Conservation (phyloP, 2,797 vertebrate genomes). For the Rallus crepitans region DNA sequence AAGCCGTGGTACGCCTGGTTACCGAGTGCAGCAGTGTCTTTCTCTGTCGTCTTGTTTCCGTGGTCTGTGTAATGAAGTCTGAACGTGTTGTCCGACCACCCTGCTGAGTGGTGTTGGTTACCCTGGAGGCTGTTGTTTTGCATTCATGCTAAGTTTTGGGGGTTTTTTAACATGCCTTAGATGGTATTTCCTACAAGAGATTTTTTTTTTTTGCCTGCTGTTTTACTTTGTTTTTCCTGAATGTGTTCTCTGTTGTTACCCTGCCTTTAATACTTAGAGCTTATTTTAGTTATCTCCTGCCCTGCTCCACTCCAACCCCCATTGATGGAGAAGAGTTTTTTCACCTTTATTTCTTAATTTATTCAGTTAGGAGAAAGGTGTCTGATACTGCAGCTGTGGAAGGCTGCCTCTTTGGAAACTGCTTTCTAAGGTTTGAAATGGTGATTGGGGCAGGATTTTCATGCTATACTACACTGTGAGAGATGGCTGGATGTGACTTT, state of each 20-base stretch:
- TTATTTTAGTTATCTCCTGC: not conserved
- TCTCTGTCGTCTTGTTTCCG: not conserved
- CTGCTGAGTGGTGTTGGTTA: not conserved
- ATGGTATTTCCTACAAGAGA: not conserved
- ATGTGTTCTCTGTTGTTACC: no score
- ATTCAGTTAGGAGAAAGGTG: not conserved
- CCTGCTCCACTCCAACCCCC: accelerated
- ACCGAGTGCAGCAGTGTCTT: not conserved
- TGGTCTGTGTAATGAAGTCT: not conserved
- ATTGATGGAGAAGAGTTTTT: not conserved
- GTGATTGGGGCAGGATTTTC: not conserved
- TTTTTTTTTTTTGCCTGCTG: not conserved
- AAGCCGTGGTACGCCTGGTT: not conserved
- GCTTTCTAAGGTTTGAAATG: not conserved
- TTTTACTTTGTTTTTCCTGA: not conserved
- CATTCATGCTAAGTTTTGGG: not conserved
- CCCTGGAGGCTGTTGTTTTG: not conserved
- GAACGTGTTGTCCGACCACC: not conserved
- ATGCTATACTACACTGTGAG: not conserved
- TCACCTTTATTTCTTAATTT: not conserved
- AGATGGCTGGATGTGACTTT: not conserved
- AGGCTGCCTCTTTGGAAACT: not conserved
- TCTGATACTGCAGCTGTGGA: not conserved
- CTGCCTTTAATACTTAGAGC: not conserved
- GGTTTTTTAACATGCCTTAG: not conserved